Base-by-base conservation (phyloP, 2,113 vertebrate species). In the Corydoras maculifer region DNA sequence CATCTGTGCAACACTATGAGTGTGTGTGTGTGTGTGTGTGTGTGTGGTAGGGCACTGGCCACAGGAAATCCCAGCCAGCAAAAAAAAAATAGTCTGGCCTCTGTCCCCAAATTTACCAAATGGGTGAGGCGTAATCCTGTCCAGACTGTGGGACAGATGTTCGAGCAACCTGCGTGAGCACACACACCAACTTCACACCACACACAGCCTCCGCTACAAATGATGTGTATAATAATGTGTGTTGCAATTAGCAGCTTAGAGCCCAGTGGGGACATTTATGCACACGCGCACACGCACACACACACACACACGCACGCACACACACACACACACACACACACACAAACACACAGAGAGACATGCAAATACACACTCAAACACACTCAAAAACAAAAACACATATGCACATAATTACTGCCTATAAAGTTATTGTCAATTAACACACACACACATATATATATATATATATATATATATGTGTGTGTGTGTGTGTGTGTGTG, bases 161-260 rank as follows among this genome's bases (percentile, higher is more conserved):
- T 75, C 32, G 43, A 51, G 18, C 71, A 74, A 71, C 64, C 60
- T 50, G 73, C 25, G 58, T 49, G 30, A 53, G 1, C 18, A 50
- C 43, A 48, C 58, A 32, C 57, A 62, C 69, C 32, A 48, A 15
- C 60, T 76, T 69, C 18, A 29, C 76, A 70, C 75, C 72, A 77
- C 75, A 70, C 60, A 54, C 59, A 51, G 59, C 30, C 30, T 69
- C 64, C 66, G 32, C 32, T 62, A 25, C 13, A 65, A 73, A 65
- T n/a, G 58, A 55, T 32, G 50, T 59, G 73, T 79, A 82, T 78
- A 77, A 80, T 77, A 77, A 76, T 84, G 68, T 10, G 58, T 74
- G 72, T 81, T 69, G 76, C 83, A 85, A 87, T 88, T 83, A 86
- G 77, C 75, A 77, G 68, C 74, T 86, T 75, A 75, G 78, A 74